Conservation (phyloP, 2,888 invertebrate genomes). For the Odontomyia ornata region DNA sequence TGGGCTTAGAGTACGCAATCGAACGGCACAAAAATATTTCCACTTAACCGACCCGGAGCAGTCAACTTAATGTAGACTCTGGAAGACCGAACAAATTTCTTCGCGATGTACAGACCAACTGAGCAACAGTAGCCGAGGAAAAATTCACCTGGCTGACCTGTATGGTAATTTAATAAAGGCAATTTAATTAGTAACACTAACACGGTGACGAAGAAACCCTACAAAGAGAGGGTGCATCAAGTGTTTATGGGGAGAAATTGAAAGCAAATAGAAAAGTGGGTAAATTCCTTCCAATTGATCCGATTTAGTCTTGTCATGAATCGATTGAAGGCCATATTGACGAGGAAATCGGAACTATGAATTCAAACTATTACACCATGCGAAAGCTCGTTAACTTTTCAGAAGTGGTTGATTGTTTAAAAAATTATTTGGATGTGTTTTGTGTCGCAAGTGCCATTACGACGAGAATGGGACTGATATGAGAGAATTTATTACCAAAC, state of each 20-base stretch:
- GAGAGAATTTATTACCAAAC: no score
- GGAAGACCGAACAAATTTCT: conserved; percentile 12
- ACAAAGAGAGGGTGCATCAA: conserved; percentile 27
- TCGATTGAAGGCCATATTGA: conserved; percentile 21
- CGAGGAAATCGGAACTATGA: neutral
- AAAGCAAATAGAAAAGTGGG: conserved; percentile 1
- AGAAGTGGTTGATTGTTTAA: no score
- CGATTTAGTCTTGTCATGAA: conserved; percentile 3
- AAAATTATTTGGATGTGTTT: no score
- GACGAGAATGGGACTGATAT: no score
- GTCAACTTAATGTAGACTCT: neutral
- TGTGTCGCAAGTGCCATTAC: no score
- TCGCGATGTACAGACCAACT: conserved; percentile 10
- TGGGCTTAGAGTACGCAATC: neutral
- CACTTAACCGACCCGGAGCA: conserved; percentile 5
- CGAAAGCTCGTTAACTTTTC: no score
- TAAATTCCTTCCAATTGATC: conserved; percentile 1
- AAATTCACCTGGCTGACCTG: neutral
- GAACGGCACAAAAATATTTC: neutral
- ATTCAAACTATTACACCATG: no score
- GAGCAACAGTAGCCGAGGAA: neutral
- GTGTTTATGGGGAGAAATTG: neutral
- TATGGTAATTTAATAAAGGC: conserved; percentile 47
- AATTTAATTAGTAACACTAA: conserved; percentile 44
- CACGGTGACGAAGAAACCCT: conserved; percentile 46